These are phyloP conservation scores for Quadroppia sp. DNA, from an alignment of 2,888 invertebrate genomes.

Conservation along the genomic window DNA sequence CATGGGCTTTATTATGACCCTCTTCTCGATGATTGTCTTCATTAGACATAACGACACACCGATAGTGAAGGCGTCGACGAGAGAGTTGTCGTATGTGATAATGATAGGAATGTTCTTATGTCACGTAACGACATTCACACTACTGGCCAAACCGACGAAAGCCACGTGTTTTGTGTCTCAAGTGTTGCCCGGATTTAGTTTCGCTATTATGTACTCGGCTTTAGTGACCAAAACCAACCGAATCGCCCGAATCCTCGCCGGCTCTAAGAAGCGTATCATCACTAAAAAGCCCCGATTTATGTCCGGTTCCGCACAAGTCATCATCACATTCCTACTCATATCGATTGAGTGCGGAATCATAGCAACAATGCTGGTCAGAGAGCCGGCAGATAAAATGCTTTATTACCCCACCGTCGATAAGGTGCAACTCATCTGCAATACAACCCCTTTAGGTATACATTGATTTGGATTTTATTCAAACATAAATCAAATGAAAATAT, in stretches of 20 bases:
- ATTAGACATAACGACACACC: conserved; percentile 85
- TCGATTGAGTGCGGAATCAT: conserved; percentile 76
- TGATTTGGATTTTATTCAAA: neutral
- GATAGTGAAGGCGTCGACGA: conserved; percentile 90
- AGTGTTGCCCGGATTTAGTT: conserved; percentile 88
- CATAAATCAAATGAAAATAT: too few relatives aligned
- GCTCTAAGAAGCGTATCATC: conserved; percentile 89
- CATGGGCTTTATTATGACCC: conserved; percentile 73
- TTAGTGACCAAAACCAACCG: conserved; percentile 95
- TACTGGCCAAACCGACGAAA: conserved; percentile 70
- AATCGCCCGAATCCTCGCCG: conserved; percentile 92
- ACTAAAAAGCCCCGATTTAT: conserved; percentile 85
- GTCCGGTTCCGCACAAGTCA: conserved; percentile 78
- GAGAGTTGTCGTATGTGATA: conserved; percentile 71
- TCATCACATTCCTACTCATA: conserved; percentile 77
- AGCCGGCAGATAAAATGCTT: conserved; percentile 61
- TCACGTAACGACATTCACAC: conserved; percentile 84
- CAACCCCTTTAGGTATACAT: conserved; percentile 57
- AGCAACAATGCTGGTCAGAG: conserved; percentile 60
- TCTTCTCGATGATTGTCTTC: conserved; percentile 74
- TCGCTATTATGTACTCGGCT: conserved; percentile 95
- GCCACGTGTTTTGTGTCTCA: conserved; percentile 84
- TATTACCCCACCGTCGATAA: conserved; percentile 57
- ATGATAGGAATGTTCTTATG: conserved; percentile 75
- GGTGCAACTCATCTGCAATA: conserved; percentile 63